Conservation (phyloP, 2,888 invertebrate genomes). For the Thereva unica region DNA sequence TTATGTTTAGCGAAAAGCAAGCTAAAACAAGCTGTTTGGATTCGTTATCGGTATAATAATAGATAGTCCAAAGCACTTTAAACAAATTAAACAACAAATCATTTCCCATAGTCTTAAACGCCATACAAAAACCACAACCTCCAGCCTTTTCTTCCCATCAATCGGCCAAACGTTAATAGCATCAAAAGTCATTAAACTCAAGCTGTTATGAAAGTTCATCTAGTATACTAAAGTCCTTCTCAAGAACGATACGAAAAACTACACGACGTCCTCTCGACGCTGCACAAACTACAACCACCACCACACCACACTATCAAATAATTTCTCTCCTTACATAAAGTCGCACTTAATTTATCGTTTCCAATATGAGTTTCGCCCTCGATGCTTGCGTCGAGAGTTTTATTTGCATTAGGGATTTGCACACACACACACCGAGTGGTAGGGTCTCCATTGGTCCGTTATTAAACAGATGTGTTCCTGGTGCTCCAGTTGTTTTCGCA, state of each 20-base stretch:
- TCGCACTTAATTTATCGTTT: constrained; percentile 30
- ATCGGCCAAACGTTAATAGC: not conserved
- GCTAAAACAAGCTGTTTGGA: too few relatives aligned
- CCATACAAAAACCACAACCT: too few relatives aligned
- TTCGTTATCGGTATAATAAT: too few relatives aligned
- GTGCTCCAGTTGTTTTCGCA: not conserved
- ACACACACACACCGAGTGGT: not conserved
- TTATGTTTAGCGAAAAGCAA: too few relatives aligned
- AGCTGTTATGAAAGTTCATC: constrained; percentile 1
- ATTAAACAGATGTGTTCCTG: constrained; percentile 29
- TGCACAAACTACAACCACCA: not conserved
- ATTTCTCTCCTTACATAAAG: too few relatives aligned
- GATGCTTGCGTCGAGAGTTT: constrained; percentile 13
- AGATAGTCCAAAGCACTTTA: too few relatives aligned
- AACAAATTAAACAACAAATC: too few relatives aligned
- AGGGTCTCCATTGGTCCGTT: constrained; percentile 14
- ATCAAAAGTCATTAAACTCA: constrained; percentile 9
- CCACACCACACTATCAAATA: constrained; percentile 2
- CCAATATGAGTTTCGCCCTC: constrained; percentile 16
- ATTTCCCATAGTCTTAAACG: too few relatives aligned
- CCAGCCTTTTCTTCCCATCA: too few relatives aligned
- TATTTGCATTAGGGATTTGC: constrained; percentile 19
- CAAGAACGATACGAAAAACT: too few relatives aligned
- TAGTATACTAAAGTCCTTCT: not conserved
- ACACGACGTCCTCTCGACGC: not conserved